Evolutionary conservation across 2,888 invertebrate species (phyloP).

Genomic region (Cryptophagus acutangulus): DNA sequence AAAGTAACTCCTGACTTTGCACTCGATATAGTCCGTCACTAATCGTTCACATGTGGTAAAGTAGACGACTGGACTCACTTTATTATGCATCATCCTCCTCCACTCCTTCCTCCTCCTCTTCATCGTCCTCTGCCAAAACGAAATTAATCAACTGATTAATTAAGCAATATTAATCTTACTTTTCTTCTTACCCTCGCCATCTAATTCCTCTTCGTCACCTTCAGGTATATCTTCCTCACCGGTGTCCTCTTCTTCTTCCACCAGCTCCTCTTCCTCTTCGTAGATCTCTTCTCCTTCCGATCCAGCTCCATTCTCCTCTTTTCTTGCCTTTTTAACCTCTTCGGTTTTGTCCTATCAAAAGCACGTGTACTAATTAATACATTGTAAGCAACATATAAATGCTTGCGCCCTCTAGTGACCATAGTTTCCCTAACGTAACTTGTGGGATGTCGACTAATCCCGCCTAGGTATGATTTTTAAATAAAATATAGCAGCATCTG

Average conservation of each 20-base stretch:
- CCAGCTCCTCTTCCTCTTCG: constrained; percentile 55
- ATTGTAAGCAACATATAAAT: too few relatives aligned
- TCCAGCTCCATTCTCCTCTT: constrained; percentile 72
- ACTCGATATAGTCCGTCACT: constrained; percentile 37
- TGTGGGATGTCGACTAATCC: too few relatives aligned
- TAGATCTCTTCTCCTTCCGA: constrained; percentile 59
- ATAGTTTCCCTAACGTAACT: too few relatives aligned
- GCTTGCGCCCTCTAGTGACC: too few relatives aligned
- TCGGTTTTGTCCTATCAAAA: constrained; percentile 70
- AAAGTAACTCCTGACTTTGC: constrained; percentile 44
- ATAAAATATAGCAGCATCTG: too few relatives aligned
- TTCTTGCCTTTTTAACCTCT: constrained; percentile 73
- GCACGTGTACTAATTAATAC: too few relatives aligned
- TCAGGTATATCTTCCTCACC: constrained; percentile 48
- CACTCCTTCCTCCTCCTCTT: constrained; percentile 47
- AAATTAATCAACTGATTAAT: neutral
- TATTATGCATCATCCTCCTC: constrained; percentile 50
- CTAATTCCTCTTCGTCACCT: constrained; percentile 48
- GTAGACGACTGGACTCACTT: constrained; percentile 35
- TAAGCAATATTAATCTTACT: neutral
- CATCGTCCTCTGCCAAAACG: constrained; percentile 43
- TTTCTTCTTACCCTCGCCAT: constrained; percentile 44
- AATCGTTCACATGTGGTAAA: constrained; percentile 28
- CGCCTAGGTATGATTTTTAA: too few relatives aligned
- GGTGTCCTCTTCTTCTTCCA: constrained; percentile 46